Percentiles rank a stretch among this genome's conserved stretches.
Conservation (phyloP, 1,140 invertebrate genomes). For the Drosophila ercepeae region DNA sequence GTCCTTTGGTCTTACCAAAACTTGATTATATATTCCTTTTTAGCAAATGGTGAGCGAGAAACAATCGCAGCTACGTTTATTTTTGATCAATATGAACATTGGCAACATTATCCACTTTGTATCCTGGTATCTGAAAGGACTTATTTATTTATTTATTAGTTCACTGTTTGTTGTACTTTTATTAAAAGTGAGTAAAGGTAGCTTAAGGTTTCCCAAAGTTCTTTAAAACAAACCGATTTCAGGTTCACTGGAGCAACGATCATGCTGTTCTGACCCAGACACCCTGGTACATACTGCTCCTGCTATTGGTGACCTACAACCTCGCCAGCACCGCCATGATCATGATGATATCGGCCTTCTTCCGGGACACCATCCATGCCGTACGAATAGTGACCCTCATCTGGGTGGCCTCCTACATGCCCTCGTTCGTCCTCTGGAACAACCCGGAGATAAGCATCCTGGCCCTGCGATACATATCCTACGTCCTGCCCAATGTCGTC, state of each 20-base stretch:
- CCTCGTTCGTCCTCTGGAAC: slow-evolving; percentile 52
- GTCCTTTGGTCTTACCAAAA: no score
- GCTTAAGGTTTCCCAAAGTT: no score
- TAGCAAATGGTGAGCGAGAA: slow-evolving; percentile 64
- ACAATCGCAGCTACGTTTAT: slow-evolving; percentile 31
- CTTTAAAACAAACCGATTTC: no score
- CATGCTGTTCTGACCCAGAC: slow-evolving; percentile 45
- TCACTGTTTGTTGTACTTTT: neutral
- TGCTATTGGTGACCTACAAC: slow-evolving; percentile 41
- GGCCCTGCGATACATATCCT: slow-evolving; percentile 17
- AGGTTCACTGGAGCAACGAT: slow-evolving; percentile 55
- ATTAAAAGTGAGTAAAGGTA: slow-evolving; percentile 41
- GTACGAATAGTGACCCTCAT: slow-evolving; percentile 34
- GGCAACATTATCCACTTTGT: slow-evolving; percentile 50
- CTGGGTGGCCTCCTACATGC: slow-evolving; percentile 58
- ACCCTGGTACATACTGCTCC: slow-evolving; percentile 33
- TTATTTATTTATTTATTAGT: slow-evolving; percentile 37
- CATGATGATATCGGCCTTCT: slow-evolving; percentile 59
- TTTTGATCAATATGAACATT: slow-evolving; percentile 64
- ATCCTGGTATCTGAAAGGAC: slow-evolving; percentile 44
- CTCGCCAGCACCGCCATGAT: slow-evolving; percentile 26
- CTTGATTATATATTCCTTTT: neutral
- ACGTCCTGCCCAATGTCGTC: slow-evolving; percentile 52
- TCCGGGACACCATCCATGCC: slow-evolving; percentile 21
- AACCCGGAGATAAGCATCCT: slow-evolving; percentile 4